Conservation (phyloP, 2,113 vertebrate species). For the Pipa parva region DNA sequence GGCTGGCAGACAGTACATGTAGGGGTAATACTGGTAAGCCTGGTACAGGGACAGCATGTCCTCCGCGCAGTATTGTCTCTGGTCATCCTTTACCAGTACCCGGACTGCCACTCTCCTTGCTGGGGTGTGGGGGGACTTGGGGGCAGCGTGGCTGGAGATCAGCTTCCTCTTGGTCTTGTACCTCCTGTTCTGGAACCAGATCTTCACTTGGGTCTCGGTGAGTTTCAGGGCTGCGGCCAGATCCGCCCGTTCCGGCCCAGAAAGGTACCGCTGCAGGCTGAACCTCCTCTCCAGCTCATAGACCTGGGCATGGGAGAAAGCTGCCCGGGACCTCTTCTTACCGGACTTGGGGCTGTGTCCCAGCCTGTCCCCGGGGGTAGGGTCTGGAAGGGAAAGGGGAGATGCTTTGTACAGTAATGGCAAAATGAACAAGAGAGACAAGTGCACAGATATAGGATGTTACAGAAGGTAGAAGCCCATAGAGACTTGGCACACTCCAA, state of each 20-base stretch:
- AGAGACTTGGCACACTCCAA: too few species aligned
- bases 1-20: constrained; percentile 60
- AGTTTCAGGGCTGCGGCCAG: constrained; percentile 66
- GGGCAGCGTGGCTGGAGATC: constrained; percentile 51
- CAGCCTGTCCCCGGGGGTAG: background rate
- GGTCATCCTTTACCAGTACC: constrained; percentile 64
- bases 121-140: constrained; percentile 31
- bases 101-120: constrained; percentile 65
- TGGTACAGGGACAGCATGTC: constrained; percentile 55
- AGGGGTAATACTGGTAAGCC: constrained; percentile 59
- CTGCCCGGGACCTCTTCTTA: constrained; percentile 71
- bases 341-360: constrained; percentile 39
- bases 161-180: constrained; percentile 74
- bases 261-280: constrained; percentile 65
- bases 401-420: too few species aligned
- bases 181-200: constrained; percentile 77
- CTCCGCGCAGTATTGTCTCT: constrained; percentile 52
- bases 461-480: too few species aligned
- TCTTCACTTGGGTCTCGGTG: constrained; percentile 75
- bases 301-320: constrained; percentile 72
- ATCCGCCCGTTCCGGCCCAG: constrained; percentile 64
- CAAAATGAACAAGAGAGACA: too few species aligned
- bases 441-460: too few species aligned
- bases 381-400: background rate
- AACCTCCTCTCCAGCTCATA: constrained; percentile 72